Conservation (phyloP, 2,888 invertebrate genomes). For the Isoperla grammatica region DNA sequence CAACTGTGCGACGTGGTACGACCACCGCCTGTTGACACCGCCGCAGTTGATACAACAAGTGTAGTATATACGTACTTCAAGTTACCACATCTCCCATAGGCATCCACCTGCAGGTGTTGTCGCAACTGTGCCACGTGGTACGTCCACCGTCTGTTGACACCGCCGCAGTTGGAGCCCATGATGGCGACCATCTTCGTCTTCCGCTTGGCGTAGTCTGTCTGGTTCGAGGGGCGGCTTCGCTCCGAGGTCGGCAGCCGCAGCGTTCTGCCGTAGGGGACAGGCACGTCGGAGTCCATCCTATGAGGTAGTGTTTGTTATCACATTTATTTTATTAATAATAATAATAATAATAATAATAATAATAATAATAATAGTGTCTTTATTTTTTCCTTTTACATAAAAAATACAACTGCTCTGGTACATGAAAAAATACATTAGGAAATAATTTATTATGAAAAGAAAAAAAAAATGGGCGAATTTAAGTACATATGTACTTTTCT, state of each 20-base stretch:
- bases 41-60: too few relatives aligned
- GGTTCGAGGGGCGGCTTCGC: neutral
- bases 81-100: constrained; percentile 41
- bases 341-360: neutral
- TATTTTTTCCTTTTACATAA: too few relatives aligned
- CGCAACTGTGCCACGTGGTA: constrained; percentile 37
- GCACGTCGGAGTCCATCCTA: constrained; percentile 46
- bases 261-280: constrained; percentile 42
- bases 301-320: neutral
- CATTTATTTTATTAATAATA: neutral
- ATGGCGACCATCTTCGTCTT: constrained; percentile 48
- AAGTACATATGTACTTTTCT: too few relatives aligned
- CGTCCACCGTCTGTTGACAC: constrained; percentile 37
- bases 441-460: too few relatives aligned
- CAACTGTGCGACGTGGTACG: constrained; percentile 36
- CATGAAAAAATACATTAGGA: too few relatives aligned
- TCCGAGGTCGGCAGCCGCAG: constrained; percentile 19
- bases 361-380: too few relatives aligned
- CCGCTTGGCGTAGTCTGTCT: constrained; percentile 35
- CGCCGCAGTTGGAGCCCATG: constrained; percentile 46
- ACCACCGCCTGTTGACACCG: constrained; percentile 37
- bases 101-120: constrained; percentile 38
- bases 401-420: too few relatives aligned
- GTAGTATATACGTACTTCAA: too few relatives aligned
- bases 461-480: too few relatives aligned